Evolutionary conservation across 2,888 invertebrate genomes (phyloP), one percentile per base, ranked within the genome.

Genomic region (Steinernema hermaphroditum): DNA sequence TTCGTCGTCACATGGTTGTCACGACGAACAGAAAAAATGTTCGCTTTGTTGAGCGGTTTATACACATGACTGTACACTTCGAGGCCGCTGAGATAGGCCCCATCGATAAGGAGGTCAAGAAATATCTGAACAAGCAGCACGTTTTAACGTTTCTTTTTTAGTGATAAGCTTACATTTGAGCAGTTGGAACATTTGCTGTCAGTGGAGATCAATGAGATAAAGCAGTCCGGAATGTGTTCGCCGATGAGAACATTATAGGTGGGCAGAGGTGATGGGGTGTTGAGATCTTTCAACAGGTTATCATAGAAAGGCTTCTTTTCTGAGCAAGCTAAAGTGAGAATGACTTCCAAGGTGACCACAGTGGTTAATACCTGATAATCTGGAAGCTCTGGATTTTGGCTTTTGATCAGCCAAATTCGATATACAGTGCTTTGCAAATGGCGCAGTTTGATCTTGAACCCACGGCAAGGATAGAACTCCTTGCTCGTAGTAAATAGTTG

Each of bases 171-270:
- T 9, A 62, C 62, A 62, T 62, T 62, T 62, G 62, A 32, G 32
- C 62, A 62, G 16, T 29, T 62, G 8, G 29, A 12, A 27, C 62
- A 62, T 24, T 29, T 6, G 4, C 1, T 16, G 29, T 16, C 62
- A 4, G 62, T 16, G 16, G 62, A 62, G 62, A 62, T 62, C 62
- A 62, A 32, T 4, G 62, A 62, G 8, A 62, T 24, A n/a, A 62
- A 32, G 32, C 62, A 62, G 29, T 62, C 29, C 6, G 62, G 62
- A 29, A 62, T 16, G 29, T 62, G 32, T 6, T 29, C 62, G 14
- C 62, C 29, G 32, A 62, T 62, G 34, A 29, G 14, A 19, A 62
- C 29, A 2, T 29, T 32, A 32, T 27, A 62, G 32, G 62, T 29
- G 1, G 22, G 16, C 16, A 12, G 16, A 14, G 29, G n/a, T 1